A percentile compares a stretch with the other conserved stretches of the same genome.
Conservation (phyloP, 2,888 invertebrate species). For the Subacronicta megacephala region DNA sequence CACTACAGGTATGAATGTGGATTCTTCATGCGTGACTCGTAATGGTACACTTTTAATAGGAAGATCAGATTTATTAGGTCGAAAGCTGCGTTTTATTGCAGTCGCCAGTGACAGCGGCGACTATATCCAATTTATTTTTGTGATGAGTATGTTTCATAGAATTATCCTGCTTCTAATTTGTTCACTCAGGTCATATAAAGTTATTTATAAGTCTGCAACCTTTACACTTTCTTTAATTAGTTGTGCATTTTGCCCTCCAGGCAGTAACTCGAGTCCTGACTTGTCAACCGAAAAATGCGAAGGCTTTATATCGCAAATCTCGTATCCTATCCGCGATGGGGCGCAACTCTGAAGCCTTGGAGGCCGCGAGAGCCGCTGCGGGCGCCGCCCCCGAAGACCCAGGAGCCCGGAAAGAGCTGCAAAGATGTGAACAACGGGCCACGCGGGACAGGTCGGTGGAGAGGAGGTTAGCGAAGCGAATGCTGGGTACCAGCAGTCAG, state of each 20-base stretch:
- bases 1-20: conserved; percentile 89
- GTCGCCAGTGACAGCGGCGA: not conserved
- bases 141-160: too few species aligned
- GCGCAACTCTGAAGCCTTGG: conserved; percentile 92
- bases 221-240: too few species aligned
- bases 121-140: too few species aligned
- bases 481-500: conserved; percentile 72
- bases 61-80: too few species aligned
- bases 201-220: too few species aligned
- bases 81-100: too few species aligned
- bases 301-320: conserved; percentile 95
- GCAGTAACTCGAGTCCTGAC: conserved; percentile 95
- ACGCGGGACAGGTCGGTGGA: conserved; percentile 86
- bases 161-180: too few species aligned
- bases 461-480: conserved; percentile 83
- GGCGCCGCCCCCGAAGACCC: conserved; percentile 79
- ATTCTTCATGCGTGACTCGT: too few species aligned
- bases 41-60: not conserved
- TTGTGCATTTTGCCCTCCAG: conserved; percentile 65
- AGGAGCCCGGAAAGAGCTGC: conserved; percentile 80
- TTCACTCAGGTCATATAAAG: too few species aligned
- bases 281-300: conserved; percentile 96
- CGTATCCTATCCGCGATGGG: conserved; percentile 84
- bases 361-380: conserved; percentile 83
- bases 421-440: conserved; percentile 73